A percentile compares a stretch with the other conserved stretches of the same genome.
Conservation (phyloP, 1,140 invertebrate genomes). For the Araneus ventricosus region DNA sequence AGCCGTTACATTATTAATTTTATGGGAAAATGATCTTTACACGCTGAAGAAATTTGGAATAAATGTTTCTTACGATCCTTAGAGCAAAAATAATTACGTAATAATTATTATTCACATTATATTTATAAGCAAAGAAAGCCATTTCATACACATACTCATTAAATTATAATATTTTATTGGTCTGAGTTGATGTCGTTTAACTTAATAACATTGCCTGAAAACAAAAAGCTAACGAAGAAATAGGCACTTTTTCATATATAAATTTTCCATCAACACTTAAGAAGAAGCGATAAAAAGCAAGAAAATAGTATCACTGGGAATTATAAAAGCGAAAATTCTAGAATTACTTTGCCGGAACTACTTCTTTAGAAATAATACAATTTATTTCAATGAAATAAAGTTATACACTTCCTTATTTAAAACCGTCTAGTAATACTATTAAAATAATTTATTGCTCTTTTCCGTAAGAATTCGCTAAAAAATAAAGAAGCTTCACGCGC, state of each 20-base stretch:
- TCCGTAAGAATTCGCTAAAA: not conserved
- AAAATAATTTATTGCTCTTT: conserved; percentile 12
- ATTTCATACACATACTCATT: too few species aligned
- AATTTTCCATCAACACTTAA: not conserved
- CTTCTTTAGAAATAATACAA: not conserved
- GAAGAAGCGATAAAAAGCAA: not conserved
- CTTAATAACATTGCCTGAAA: not conserved
- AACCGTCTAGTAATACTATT: conserved; percentile 2
- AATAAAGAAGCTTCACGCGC: not conserved
- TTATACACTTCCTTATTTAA: not conserved
- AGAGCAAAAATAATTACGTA: too few species aligned
- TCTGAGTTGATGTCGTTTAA: not conserved
- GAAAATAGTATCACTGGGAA: not conserved
- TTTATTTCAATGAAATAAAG: conserved; percentile 13
- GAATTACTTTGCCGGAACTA: not conserved
- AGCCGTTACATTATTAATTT: too few species aligned
- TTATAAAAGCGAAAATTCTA: not conserved
- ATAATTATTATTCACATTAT: too few species aligned
- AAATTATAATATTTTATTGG: too few species aligned
- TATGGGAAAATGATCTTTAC: too few species aligned
- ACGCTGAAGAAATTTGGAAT: too few species aligned
- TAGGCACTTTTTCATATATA: not conserved
- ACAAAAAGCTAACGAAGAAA: not conserved
- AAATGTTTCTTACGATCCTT: too few species aligned
- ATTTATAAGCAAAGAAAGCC: too few species aligned